phyloP scores from a whole-genome alignment of 2,113 vertebrate species.

The Fregetta grallaria region DNA sequence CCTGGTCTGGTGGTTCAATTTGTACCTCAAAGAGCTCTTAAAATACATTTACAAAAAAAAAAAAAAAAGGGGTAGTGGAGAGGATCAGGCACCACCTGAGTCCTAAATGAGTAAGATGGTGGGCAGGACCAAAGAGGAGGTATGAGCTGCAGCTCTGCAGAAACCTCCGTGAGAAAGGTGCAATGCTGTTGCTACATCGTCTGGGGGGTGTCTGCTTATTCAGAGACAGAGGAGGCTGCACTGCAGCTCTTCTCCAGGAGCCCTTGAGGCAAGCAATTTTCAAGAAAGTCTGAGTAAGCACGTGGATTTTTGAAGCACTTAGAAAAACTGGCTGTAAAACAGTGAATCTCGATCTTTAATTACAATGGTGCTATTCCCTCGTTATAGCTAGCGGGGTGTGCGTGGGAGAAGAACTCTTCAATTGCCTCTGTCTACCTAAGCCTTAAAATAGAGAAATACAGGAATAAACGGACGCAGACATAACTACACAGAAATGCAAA shows the following conservation, averaged over 20 bases:
- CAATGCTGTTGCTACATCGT: fast-evolving
- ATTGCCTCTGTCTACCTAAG: neutral
- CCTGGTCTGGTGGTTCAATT: neutral
- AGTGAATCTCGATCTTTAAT: neutral
- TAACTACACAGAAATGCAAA: neutral
- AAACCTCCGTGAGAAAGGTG: neutral
- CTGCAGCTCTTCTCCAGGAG: neutral
- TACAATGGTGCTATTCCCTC: neutral
- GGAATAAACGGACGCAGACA: neutral
- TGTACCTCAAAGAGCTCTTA: neutral
- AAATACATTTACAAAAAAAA: too few relatives aligned
- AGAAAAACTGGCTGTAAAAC: neutral
- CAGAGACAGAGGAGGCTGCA: neutral
- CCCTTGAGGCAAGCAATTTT: neutral
- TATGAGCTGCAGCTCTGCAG: neutral
- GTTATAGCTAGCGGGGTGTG: neutral
- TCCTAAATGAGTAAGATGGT: neutral
- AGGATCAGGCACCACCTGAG: neutral
- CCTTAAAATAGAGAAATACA: neutral
- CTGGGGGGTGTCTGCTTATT: neutral
- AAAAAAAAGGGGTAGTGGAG: neutral
- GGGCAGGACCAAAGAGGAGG: neutral
- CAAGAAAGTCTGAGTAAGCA: neutral
- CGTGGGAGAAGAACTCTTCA: neutral
- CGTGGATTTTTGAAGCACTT: neutral